A percentile compares a stretch with the other conserved stretches of the same genome.
Evolutionary conservation across 1,140 invertebrate genomes (phyloP).

Genomic region (Cydia amplana): DNA sequence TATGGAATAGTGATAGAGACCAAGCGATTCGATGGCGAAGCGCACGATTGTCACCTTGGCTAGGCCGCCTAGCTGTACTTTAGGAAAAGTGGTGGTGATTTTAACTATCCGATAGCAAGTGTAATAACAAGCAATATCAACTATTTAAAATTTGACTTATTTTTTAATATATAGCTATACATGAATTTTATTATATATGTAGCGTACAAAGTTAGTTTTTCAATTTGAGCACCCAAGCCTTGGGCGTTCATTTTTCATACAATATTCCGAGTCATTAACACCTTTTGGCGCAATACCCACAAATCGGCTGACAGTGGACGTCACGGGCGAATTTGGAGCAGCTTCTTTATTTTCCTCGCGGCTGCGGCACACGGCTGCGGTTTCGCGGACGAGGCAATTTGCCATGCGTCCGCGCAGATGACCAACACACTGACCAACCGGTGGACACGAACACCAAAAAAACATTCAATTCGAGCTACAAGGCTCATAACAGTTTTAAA

Average conservation of each 20-base stretch:
- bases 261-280: not conserved
- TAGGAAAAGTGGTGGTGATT: no score
- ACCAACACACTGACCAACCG: not conserved
- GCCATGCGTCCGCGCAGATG: not conserved
- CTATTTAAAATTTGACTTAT: no score
- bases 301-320: not conserved
- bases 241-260: not conserved
- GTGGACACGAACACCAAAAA: not conserved
- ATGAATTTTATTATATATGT: no score
- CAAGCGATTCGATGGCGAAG: no score
- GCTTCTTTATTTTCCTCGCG: not conserved
- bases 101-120: no score
- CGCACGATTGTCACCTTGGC: no score
- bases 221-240: not conserved
- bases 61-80: no score
- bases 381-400: not conserved
- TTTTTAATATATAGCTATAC: no score
- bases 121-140: no score
- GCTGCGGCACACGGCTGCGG: slow-evolving; percentile 9
- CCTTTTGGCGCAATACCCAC: not conserved
- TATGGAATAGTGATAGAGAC: no score
- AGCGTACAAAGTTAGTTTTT: not conserved
- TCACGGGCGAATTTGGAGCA: slow-evolving; percentile 15
- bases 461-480: no score
- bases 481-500: no score